Evolutionary conservation across 2,797 vertebrate genomes (phyloP).

Genomic region (Diglossa cyanea): DNA sequence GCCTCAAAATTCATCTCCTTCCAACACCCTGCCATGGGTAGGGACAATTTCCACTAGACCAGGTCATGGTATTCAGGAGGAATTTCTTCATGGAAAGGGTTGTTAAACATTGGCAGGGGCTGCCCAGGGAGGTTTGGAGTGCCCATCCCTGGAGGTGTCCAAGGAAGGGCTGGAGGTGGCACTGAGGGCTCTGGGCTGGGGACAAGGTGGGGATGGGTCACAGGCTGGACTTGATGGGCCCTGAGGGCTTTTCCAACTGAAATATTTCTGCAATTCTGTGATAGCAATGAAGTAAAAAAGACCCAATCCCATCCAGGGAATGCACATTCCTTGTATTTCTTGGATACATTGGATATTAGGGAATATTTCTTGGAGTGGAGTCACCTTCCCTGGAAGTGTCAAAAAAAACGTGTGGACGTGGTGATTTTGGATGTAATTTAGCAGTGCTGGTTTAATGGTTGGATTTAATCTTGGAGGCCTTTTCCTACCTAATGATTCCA

Average conservation of each 20-base stretch:
- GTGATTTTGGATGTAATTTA: neutral
- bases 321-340: neutral
- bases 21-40: neutral
- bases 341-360: accelerated
- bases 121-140: neutral
- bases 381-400: neutral
- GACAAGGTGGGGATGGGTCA: accelerated
- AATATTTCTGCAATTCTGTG: neutral
- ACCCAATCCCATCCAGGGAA: accelerated
- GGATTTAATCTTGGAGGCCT: neutral
- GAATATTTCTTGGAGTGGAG: neutral
- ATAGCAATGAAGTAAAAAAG: neutral
- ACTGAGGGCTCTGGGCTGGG: neutral
- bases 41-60: neutral
- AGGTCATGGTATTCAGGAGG: neutral
- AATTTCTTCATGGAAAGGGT: neutral
- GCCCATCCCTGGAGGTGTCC: neutral
- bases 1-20: neutral
- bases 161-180: accelerated
- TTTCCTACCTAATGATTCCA: neutral
- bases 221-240: neutral
- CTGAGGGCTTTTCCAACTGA: neutral
- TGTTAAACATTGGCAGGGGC: neutral
- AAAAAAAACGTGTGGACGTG: neutral
- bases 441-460: neutral